Base-by-base conservation (phyloP, 2,888 invertebrate genomes). In the Nymphalis polychloros region DNA sequence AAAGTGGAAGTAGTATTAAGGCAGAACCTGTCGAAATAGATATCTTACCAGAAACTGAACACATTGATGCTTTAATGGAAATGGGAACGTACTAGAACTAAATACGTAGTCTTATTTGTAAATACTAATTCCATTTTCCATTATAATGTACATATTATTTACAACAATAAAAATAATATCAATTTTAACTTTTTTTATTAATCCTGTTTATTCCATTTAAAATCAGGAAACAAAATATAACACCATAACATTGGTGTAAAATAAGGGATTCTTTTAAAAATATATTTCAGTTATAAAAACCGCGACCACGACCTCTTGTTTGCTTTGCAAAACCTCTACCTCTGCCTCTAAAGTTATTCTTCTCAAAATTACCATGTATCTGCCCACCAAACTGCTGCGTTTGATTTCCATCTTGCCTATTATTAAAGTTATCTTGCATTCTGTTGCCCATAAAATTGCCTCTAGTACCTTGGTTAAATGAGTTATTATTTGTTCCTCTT, bases 51-150 rank as follows among this genome's bases (percentile, higher is more conserved):
- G 92, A 92, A 78, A 89, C 85, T 75, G 92, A 92, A 81, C 90
- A 92, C 70, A 85, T 89, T 68, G 92, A 92, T 76, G 92, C 92
- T 16, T 79, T 90, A 23, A 82, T 92, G 82, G 91, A 92, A 82
- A 81, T 89, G 83, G 90, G 91, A 59, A 82, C 80, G 23, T 90
- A 87, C 77, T 57, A 57, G 57, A 57, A 57, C 10, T 55, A 55
- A 31, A 57, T n/a, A 31, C 23, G 41, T 62, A 48, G 55, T 8
- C 23, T 50, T n/a, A 59, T 64, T 59, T 70, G 64, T 71, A 67
- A 55, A 65, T 72, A 67, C 16, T 68, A n/a, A 72, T 72, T 63
- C 69, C 72, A 68, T 70, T 53, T 49, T 55, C 20, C 50, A 48
- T 57, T 50, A 63, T 59, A 23, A 53, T 67, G 49, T 63, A 60